phyloP scores from a whole-genome alignment of 2,888 invertebrate species.

The Trachelus tabidus region DNA sequence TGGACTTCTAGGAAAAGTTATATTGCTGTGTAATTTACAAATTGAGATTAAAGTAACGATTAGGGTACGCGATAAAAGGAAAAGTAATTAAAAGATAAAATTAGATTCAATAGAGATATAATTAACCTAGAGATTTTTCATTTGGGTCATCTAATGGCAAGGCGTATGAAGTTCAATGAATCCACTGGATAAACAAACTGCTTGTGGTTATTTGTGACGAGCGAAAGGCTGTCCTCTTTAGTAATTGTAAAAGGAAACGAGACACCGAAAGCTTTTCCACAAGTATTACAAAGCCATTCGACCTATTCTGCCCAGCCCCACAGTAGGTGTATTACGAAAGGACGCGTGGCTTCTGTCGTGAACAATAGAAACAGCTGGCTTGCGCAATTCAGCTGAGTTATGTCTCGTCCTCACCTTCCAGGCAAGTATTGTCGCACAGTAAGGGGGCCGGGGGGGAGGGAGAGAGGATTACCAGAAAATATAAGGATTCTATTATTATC shows the following conservation, averaged over 20 bases:
- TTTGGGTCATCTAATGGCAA: neutral
- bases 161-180: neutral
- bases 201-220: neutral
- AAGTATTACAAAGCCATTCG: slow-evolving; percentile 34
- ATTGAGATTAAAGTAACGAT: neutral
- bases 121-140: neutral
- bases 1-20: neutral
- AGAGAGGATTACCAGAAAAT: neutral
- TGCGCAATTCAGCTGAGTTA: neutral
- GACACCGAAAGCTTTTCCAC: slow-evolving; percentile 21
- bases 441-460: no score
- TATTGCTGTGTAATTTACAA: neutral
- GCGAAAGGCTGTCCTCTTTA: slow-evolving; percentile 15
- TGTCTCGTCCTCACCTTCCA: neutral
- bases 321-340: neutral
- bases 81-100: neutral
- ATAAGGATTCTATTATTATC: neutral
- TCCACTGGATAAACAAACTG: neutral
- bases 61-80: neutral
- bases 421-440: neutral
- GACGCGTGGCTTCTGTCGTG: neutral
- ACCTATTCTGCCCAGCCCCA: neutral
- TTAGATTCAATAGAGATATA: neutral
- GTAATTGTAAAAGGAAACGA: slow-evolving; percentile 8
- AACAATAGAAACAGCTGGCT: neutral